Conservation (phyloP, 2,113 vertebrate species). For the Aphelocoma coerulescens region DNA sequence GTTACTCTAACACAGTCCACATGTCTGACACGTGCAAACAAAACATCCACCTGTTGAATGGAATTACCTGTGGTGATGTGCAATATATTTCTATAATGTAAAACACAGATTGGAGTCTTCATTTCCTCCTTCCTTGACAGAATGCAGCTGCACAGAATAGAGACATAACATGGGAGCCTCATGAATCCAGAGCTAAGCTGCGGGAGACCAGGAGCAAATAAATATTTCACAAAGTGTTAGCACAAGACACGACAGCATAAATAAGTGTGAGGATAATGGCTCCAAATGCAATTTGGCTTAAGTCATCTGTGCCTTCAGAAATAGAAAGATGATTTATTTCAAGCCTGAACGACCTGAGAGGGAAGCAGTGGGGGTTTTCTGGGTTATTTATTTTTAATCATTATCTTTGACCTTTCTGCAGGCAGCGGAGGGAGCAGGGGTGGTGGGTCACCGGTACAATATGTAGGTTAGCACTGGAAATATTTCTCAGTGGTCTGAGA, state of each 20-base stretch:
- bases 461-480: not conserved
- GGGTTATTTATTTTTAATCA: slow-evolving; percentile 3
- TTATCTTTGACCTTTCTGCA: slow-evolving; percentile 20
- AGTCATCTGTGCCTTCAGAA: slow-evolving; percentile 62
- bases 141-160: slow-evolving; percentile 44
- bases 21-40: not conserved
- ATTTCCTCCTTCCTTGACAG: slow-evolving; percentile 26
- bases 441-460: accelerated
- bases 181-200: slow-evolving; percentile 51
- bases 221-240: slow-evolving; percentile 69
- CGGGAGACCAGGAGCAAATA: slow-evolving; percentile 58
- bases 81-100: not conserved
- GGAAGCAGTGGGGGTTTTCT: not conserved
- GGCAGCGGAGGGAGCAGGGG: not conserved
- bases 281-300: slow-evolving; percentile 60
- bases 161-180: not conserved
- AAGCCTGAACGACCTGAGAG: not conserved
- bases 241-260: slow-evolving; percentile 56
- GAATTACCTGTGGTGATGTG: not conserved
- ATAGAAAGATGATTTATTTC: slow-evolving; percentile 62
- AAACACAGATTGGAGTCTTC: slow-evolving; percentile 23
- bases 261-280: slow-evolving; percentile 55
- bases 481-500: not conserved
- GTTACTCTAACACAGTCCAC: not conserved
- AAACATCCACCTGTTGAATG: not conserved